Evolutionary conservation across 2,888 invertebrate species (phyloP).

Genomic region (Colletes collaris): DNA sequence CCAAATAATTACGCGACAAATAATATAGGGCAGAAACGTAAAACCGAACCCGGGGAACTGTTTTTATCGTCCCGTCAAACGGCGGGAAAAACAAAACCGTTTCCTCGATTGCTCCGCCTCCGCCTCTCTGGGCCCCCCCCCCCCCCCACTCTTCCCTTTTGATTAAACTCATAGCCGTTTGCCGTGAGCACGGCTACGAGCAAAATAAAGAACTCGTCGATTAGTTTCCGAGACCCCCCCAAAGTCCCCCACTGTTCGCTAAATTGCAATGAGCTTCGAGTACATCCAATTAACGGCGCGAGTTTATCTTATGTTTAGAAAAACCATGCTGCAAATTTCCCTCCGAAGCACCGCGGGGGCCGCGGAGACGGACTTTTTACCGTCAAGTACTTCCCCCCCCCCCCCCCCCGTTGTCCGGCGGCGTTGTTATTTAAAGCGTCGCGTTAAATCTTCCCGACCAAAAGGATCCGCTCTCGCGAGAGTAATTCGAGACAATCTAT

Average conservation of each 20-base stretch:
- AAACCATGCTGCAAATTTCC: constrained; percentile 30
- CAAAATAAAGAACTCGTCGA: neutral
- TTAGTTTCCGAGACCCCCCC: constrained; percentile 14
- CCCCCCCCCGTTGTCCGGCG: constrained; percentile 1
- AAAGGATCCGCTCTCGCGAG: constrained; percentile 38
- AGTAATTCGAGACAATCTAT: constrained; percentile 49
- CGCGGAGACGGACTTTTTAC: constrained; percentile 37
- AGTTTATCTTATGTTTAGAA: constrained; percentile 39
- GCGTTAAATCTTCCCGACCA: constrained; percentile 38
- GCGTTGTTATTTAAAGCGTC: constrained; percentile 45
- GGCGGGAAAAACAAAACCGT: constrained; percentile 1
- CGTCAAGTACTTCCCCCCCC: constrained; percentile 20
- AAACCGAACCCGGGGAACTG: neutral
- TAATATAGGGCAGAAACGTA: constrained; percentile 1
- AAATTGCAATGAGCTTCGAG: constrained; percentile 39
- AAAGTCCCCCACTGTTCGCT: constrained; percentile 5
- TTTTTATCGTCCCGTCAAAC: constrained; percentile 3
- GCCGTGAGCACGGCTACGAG: neutral
- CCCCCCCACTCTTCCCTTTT: neutral
- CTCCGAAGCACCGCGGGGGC: constrained; percentile 19
- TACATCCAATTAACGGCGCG: constrained; percentile 37
- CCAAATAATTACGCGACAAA: constrained; percentile 24
- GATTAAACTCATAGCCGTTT: constrained; percentile 28
- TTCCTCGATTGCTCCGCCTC: neutral
- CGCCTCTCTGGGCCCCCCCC: too few relatives aligned